phyloP scores from a whole-genome alignment of 2,113 vertebrate genomes.

The Syngnathus scovelli region DNA sequence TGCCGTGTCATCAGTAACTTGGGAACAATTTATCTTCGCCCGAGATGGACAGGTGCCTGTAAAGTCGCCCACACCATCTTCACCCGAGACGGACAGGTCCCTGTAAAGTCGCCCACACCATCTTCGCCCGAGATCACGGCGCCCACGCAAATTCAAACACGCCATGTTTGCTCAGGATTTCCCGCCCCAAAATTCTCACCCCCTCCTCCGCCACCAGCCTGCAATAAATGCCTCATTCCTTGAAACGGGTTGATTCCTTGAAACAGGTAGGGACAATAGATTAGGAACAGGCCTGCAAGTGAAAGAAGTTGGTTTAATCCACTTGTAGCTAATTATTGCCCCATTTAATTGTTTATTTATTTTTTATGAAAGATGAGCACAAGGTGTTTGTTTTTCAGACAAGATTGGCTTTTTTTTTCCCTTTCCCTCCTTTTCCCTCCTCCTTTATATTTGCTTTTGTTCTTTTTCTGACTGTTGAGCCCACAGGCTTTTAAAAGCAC shows the following conservation, averaged over 20 bases:
- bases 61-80: too few relatives aligned
- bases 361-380: not conserved
- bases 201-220: not conserved
- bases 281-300: not conserved
- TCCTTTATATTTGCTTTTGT: constrained; percentile 26
- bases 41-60: too few relatives aligned
- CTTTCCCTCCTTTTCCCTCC: too few relatives aligned
- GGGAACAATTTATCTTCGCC: not conserved
- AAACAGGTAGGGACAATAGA: not conserved
- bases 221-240: not conserved
- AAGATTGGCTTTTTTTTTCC: not conserved
- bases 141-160: constrained; percentile 13
- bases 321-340: not conserved
- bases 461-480: constrained; percentile 26
- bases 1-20: not conserved
- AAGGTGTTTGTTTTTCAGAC: not conserved
- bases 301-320: not conserved
- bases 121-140: constrained; percentile 29
- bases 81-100: constrained; percentile 48
- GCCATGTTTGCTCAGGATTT: constrained; percentile 45
- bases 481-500: constrained; percentile 13
- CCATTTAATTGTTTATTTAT: too few relatives aligned
- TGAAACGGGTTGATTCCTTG: not conserved
- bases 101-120: constrained; percentile 14
- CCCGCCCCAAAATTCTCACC: constrained; percentile 18